These are phyloP conservation scores for Mionectes olivaceus DNA, from an alignment of 2,797 vertebrate genomes.

Conservation along the genomic window DNA sequence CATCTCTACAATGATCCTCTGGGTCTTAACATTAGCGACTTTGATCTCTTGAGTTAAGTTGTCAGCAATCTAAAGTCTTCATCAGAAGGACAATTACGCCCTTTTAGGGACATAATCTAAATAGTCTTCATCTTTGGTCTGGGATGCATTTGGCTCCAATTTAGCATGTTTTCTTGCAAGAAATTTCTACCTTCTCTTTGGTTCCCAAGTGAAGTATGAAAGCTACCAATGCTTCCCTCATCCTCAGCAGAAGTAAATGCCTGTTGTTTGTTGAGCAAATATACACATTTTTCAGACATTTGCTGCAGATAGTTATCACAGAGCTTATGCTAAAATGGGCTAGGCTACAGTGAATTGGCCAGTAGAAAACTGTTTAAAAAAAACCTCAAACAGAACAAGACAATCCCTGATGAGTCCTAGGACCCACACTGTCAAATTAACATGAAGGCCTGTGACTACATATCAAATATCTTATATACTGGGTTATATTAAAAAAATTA, in stretches of 20 bases:
- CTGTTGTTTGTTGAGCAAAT: not conserved
- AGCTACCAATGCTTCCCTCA: not conserved
- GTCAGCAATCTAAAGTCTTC: not conserved
- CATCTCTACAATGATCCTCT: too few species aligned
- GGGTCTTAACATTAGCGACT: too few species aligned
- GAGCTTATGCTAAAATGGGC: not conserved
- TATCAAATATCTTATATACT: not conserved
- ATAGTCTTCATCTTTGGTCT: not conserved
- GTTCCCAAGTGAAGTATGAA: not conserved
- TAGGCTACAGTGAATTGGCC: not conserved
- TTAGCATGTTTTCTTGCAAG: not conserved
- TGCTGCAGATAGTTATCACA: not conserved
- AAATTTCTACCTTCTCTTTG: not conserved
- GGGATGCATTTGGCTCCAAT: not conserved
- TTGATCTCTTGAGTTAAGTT: not conserved
- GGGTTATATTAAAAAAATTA: not conserved
- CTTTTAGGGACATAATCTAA: not conserved
- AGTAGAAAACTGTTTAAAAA: not conserved
- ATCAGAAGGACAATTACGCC: not conserved
- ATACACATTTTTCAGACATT: not conserved
- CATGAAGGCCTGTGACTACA: not conserved
- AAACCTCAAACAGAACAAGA: not conserved
- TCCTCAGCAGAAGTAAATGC: not conserved
- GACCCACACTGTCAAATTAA: not conserved
- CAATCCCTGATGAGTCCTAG: not conserved